phyloP scores from a whole-genome alignment of 2,888 invertebrate species.

The Dolichopus griseipennis region DNA sequence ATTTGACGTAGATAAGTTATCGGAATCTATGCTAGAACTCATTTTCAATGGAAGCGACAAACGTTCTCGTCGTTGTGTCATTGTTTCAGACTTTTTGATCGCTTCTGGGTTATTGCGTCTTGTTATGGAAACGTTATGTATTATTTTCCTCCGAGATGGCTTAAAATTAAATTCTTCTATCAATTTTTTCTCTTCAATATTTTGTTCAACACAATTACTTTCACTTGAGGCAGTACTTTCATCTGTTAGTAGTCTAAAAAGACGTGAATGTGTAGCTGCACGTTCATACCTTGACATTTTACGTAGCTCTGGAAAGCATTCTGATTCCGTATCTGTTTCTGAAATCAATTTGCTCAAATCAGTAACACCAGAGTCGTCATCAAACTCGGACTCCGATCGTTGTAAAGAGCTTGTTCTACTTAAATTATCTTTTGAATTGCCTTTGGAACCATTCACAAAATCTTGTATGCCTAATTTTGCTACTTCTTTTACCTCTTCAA shows the following conservation, averaged over 20 bases:
- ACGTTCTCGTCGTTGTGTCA: slow-evolving; percentile 44
- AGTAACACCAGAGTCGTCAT: slow-evolving; percentile 64
- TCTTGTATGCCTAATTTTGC: slow-evolving; percentile 22
- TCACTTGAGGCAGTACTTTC: slow-evolving; percentile 32
- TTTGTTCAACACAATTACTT: not conserved
- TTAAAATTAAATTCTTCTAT: slow-evolving; percentile 31
- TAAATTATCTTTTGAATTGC: slow-evolving; percentile 30
- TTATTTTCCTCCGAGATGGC: slow-evolving; percentile 37
- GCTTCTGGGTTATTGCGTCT: slow-evolving; percentile 38
- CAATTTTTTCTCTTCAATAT: slow-evolving; percentile 28
- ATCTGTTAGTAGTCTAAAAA: slow-evolving; percentile 58
- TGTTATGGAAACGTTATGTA: slow-evolving; percentile 43
- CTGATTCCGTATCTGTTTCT: slow-evolving; percentile 56
- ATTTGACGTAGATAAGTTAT: slow-evolving; percentile 48
- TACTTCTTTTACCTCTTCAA: slow-evolving; percentile 17
- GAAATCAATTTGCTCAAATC: slow-evolving; percentile 61
- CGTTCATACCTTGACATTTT: slow-evolving; percentile 56
- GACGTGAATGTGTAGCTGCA: slow-evolving; percentile 62
- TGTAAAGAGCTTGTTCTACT: slow-evolving; percentile 40
- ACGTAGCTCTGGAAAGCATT: slow-evolving; percentile 50
- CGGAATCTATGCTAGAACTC: slow-evolving; percentile 44
- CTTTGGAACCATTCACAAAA: slow-evolving; percentile 30
- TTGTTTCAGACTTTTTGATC: slow-evolving; percentile 38
- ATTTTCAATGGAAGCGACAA: slow-evolving; percentile 47
- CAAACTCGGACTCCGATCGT: slow-evolving; percentile 45